Evolutionary conservation across 2,797 vertebrate species (phyloP).

Genomic region (Oreochromis mossambicus): DNA sequence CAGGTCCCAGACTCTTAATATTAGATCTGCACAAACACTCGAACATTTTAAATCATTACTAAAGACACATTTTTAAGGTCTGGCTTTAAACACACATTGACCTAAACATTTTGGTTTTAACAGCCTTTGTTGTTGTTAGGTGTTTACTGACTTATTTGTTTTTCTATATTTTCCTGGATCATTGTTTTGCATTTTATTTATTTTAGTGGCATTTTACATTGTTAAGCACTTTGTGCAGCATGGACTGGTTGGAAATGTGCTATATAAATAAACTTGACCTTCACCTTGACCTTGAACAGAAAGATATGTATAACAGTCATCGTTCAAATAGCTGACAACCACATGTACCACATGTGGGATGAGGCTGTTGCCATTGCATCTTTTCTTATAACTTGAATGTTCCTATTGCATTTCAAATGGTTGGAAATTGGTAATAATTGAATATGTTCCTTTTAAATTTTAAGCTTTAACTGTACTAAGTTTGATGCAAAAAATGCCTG

Average conservation of each 20-base stretch:
- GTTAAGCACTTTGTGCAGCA: neutral
- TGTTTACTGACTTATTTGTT: neutral
- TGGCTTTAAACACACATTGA: neutral
- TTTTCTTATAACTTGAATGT: neutral
- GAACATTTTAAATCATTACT: neutral
- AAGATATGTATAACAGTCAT: neutral
- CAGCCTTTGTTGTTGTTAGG: neutral
- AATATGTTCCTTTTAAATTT: neutral
- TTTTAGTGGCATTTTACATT: neutral
- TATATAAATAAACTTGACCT: neutral
- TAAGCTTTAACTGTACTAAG: neutral
- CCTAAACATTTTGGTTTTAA: neutral
- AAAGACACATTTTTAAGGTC: neutral
- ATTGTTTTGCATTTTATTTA: neutral
- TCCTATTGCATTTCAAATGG: neutral
- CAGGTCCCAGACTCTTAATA: neutral
- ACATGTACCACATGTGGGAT: neutral
- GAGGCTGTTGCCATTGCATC: neutral
- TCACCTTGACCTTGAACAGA: neutral
- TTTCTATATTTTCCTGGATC: neutral
- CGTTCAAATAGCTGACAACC: neutral
- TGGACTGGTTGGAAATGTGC: neutral
- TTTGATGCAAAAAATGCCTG: neutral
- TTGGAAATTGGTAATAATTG: neutral
- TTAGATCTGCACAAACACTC: neutral